Conservation (phyloP, 2,113 vertebrate genomes). For the Ancistrus triradiatus region DNA sequence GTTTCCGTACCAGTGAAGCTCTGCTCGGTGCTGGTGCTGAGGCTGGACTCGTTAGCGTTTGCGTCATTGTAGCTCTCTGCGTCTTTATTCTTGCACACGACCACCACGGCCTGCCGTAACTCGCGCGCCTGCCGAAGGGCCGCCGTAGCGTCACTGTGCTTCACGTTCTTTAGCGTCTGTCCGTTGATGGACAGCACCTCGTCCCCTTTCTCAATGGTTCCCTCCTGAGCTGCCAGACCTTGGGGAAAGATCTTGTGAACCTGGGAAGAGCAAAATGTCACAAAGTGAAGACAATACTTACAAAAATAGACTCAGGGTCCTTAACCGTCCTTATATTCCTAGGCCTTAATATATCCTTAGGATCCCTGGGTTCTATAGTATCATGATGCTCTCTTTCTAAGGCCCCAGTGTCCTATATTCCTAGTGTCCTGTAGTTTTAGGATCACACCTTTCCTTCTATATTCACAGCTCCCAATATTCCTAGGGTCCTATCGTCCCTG, state of each 20-base stretch:
- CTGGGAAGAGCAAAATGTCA: constrained; percentile 53
- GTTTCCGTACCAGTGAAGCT: constrained; percentile 38
- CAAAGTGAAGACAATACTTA: too few relatives aligned
- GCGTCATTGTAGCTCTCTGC: constrained; percentile 39
- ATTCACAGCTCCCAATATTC: too few relatives aligned
- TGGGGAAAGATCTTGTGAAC: constrained; percentile 88
- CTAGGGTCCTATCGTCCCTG: too few relatives aligned
- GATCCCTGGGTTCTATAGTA: too few relatives aligned
- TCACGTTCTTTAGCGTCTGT: constrained; percentile 78
- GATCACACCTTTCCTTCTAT: too few relatives aligned
- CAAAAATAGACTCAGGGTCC: too few relatives aligned
- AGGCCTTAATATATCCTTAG: too few relatives aligned
- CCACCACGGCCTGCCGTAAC: constrained; percentile 82
- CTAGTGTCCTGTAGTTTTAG: too few relatives aligned
- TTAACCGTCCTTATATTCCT: too few relatives aligned
- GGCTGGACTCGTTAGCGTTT: constrained; percentile 22
- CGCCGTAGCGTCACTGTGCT: constrained; percentile 75
- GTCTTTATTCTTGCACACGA: constrained; percentile 69
- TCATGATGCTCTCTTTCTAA: too few relatives aligned
- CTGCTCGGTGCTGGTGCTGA: too few relatives aligned
- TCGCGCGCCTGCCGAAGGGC: constrained; percentile 79
- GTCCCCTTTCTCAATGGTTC: constrained; percentile 88
- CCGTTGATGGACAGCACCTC: constrained; percentile 93
- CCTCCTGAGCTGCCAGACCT: constrained; percentile 84
- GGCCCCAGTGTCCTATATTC: too few relatives aligned